Evolutionary conservation across 2,797 vertebrate genomes (phyloP).

Genomic region (Vespertilio murinus): DNA sequence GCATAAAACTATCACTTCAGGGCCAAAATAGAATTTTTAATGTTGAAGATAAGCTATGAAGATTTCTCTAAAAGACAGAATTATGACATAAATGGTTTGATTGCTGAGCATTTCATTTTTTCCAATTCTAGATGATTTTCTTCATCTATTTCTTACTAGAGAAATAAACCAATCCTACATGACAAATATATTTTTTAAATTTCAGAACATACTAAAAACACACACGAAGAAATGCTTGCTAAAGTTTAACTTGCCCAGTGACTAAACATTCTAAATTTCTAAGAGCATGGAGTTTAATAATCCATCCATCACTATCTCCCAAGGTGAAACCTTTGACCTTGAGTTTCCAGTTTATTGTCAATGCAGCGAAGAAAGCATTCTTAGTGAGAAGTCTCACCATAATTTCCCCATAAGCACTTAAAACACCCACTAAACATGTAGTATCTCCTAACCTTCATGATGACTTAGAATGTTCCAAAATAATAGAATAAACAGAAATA

Average conservation of each 20-base stretch:
- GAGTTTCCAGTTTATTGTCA: background rate
- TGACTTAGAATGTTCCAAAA: background rate
- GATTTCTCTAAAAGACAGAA: background rate
- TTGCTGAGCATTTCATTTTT: background rate
- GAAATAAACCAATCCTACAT: conserved; percentile 1
- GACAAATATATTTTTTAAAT: background rate
- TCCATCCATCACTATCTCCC: background rate
- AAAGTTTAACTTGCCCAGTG: background rate
- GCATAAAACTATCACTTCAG: background rate
- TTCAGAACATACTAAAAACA: background rate
- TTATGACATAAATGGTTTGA: background rate
- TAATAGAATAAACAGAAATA: background rate
- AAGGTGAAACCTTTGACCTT: background rate
- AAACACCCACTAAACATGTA: background rate
- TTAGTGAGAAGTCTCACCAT: background rate
- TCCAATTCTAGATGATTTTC: conserved; percentile 21
- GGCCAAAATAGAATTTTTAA: conserved; percentile 25
- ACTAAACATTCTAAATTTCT: too few relatives aligned
- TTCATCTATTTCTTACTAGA: background rate
- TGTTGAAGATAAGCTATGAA: background rate
- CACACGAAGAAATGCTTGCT: background rate
- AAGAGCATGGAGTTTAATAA: conserved; percentile 13
- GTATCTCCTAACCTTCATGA: background rate
- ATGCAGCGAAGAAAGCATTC: background rate
- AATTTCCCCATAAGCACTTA: background rate